Percentiles rank a stretch among this genome's conserved stretches.
Evolutionary conservation across 2,888 invertebrate genomes (phyloP).

Genomic region (Pammene fasciana): DNA sequence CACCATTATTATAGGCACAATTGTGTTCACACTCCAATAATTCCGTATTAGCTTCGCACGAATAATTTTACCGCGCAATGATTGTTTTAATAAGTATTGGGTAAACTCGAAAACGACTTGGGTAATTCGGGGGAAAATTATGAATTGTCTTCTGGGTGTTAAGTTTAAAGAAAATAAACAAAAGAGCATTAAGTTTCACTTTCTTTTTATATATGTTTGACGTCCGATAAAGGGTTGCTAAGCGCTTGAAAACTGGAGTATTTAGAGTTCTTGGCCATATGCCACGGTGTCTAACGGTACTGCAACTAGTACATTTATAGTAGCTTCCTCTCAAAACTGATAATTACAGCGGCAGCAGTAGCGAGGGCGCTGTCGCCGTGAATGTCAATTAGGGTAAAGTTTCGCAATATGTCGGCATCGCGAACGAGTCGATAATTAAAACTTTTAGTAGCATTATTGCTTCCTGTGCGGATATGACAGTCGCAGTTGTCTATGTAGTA

Average conservation of each 20-base stretch:
- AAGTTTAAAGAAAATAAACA: too few species aligned
- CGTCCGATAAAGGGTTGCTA: too few species aligned
- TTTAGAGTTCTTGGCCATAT: too few species aligned
- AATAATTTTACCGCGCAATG: neutral
- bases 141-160: too few species aligned
- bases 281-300: too few species aligned
- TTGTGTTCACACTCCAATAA: slow-evolving; percentile 25
- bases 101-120: neutral
- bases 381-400: slow-evolving; percentile 67
- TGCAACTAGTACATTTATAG: neutral
- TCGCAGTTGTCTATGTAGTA: neutral
- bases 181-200: too few species aligned
- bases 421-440: slow-evolving; percentile 58
- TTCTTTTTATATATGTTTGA: too few species aligned
- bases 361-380: slow-evolving; percentile 53
- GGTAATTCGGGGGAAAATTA: too few species aligned
- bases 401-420: slow-evolving; percentile 58
- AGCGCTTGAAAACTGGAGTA: too few species aligned
- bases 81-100: neutral
- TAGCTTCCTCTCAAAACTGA: slow-evolving; percentile 51
- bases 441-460: slow-evolving; percentile 53
- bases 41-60: slow-evolving; percentile 22
- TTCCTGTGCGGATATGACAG: slow-evolving; percentile 45
- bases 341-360: slow-evolving; percentile 56
- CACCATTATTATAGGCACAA: slow-evolving; percentile 16